Evolutionary conservation across 2,113 vertebrate species (phyloP).

Genomic region (Atrichornis clamosus): DNA sequence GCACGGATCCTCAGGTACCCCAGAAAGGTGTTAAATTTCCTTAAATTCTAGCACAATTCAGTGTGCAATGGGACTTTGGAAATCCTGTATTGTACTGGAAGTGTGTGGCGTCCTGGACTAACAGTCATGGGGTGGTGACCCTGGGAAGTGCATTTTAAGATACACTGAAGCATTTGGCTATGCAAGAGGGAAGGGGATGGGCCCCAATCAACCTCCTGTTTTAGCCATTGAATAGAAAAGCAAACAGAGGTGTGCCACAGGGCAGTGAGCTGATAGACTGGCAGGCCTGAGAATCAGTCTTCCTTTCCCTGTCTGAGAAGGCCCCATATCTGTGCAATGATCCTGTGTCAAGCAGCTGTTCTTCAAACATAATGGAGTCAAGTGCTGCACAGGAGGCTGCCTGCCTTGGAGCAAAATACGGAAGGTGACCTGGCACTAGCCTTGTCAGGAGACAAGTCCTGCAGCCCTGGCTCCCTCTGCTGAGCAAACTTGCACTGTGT

Average conservation of each 20-base stretch:
- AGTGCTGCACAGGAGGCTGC: neutral
- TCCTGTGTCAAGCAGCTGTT: neutral
- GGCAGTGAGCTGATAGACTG: neutral
- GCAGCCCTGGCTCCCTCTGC: neutral
- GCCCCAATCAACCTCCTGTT: neutral
- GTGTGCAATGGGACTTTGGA: neutral
- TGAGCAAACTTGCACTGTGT: neutral
- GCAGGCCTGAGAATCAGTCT: neutral
- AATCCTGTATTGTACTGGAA: neutral
- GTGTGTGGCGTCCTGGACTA: neutral
- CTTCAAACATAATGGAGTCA: neutral
- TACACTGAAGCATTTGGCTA: neutral
- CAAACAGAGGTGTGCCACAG: neutral
- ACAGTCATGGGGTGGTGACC: neutral
- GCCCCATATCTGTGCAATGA: neutral
- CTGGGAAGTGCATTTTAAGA: neutral
- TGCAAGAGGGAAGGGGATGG: neutral
- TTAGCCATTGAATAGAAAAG: neutral
- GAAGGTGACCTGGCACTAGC: neutral
- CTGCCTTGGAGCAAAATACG: neutral
- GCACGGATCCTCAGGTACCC: neutral
- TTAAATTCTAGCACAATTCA: neutral
- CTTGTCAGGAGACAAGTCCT: neutral
- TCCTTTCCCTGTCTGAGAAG: neutral
- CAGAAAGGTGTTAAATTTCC: neutral